These are phyloP conservation scores for Crocodylus rhombifer DNA, from an alignment of 2,797 vertebrate genomes.

Conservation along the genomic window DNA sequence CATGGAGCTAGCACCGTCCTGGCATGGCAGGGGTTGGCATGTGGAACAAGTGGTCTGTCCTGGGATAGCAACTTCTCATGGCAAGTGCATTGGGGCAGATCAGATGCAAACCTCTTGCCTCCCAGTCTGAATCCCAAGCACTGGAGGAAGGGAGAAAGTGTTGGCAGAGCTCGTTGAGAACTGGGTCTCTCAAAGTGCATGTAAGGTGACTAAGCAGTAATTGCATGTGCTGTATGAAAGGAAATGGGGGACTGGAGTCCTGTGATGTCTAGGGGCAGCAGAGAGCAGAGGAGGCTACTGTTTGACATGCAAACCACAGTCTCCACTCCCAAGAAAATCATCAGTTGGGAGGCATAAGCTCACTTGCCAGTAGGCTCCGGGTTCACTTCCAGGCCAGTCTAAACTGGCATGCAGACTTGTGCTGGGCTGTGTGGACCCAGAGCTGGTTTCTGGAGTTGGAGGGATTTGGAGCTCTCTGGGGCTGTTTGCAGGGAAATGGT, in stretches of 20 bases:
- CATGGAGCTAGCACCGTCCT: rapidly evolving
- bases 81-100: background rate
- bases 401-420: background rate
- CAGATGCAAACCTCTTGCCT: background rate
- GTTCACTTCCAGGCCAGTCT: background rate
- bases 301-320: background rate
- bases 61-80: background rate
- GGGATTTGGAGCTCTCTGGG: background rate
- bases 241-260: background rate
- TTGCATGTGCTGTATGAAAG: background rate
- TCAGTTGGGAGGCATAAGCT: background rate
- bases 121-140: background rate
- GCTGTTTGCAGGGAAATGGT: too few species aligned
- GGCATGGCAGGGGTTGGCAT: background rate
- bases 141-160: background rate
- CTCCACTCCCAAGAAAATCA: background rate
- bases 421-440: background rate
- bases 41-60: background rate
- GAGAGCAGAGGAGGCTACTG: background rate
- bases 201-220: background rate
- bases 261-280: background rate
- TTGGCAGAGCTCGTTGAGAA: background rate
- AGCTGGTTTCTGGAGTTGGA: background rate
- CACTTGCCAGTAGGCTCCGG: background rate
- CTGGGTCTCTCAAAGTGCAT: background rate